phyloP scores from a whole-genome alignment of 2,888 invertebrate genomes.

The Frankliniella fusca region DNA sequence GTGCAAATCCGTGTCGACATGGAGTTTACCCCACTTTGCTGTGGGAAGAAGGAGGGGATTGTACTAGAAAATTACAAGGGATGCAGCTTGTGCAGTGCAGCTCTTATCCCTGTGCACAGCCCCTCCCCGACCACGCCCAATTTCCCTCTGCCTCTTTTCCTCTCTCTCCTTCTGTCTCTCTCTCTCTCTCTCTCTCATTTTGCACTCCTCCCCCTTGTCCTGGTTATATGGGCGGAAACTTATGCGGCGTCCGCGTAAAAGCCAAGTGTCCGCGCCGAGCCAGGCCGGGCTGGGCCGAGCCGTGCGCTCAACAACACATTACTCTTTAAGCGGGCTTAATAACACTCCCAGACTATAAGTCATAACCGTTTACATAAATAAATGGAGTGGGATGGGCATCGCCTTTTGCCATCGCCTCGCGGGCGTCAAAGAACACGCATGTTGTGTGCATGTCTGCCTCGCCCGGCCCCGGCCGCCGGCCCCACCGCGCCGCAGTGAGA shows the following conservation, averaged over 20 bases:
- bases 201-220: no score
- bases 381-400: neutral
- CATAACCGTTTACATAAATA: slow-evolving; percentile 20
- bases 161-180: no score
- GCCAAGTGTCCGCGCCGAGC: neutral
- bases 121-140: no score
- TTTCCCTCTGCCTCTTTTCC: no score
- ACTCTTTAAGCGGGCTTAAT: neutral
- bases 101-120: no score
- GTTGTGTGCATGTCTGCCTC: neutral
- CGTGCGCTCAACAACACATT: neutral
- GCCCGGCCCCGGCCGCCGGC: neutral
- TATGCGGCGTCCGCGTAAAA: neutral
- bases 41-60: no score
- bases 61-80: no score
- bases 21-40: no score
- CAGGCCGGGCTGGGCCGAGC: no score
- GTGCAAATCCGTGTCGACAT: neutral
- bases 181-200: no score
- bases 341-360: neutral
- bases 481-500: neutral
- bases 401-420: neutral
- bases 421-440: neutral
- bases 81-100: no score
- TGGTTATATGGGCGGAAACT: no score